phyloP scores from a whole-genome alignment of 2,797 vertebrate genomes.

The Australoheros facetus region DNA sequence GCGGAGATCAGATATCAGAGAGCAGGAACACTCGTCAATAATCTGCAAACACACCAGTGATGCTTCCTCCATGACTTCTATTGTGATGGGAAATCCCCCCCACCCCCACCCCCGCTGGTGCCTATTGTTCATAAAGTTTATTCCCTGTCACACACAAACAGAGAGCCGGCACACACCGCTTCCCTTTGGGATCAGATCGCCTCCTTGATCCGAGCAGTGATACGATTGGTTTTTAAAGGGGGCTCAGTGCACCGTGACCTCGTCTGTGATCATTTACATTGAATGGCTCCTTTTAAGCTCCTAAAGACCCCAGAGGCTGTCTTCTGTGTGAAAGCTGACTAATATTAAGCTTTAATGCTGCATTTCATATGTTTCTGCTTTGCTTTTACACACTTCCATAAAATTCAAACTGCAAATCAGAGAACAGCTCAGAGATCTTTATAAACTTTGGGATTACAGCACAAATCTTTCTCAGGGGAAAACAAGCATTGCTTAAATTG shows the following conservation, averaged over 20 bases:
- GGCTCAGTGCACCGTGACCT: not conserved
- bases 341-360: not conserved
- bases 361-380: not conserved
- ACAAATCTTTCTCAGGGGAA: not conserved
- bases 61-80: conserved; percentile 9
- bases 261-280: not conserved
- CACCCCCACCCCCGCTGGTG: not conserved
- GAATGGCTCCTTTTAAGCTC: conserved; percentile 6
- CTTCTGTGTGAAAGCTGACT: not conserved
- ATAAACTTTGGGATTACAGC: not conserved
- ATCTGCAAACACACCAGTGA: not conserved
- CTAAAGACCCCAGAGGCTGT: not conserved
- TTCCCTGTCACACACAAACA: not conserved
- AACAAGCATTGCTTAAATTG: not conserved
- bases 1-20: not conserved
- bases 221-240: not conserved
- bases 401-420: rapidly evolving
- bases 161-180: not conserved
- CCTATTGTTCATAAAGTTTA: conserved; percentile 14
- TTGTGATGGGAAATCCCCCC: not conserved
- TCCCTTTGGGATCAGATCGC: conserved; percentile 5
- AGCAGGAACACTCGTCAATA: not conserved
- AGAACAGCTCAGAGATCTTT: not conserved
- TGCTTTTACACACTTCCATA: not conserved
- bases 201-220: not conserved